Percentiles rank a stretch among this genome's conserved stretches.
phyloP scores from a whole-genome alignment of 2,888 invertebrate genomes.

The Lumbricus terrestris region DNA sequence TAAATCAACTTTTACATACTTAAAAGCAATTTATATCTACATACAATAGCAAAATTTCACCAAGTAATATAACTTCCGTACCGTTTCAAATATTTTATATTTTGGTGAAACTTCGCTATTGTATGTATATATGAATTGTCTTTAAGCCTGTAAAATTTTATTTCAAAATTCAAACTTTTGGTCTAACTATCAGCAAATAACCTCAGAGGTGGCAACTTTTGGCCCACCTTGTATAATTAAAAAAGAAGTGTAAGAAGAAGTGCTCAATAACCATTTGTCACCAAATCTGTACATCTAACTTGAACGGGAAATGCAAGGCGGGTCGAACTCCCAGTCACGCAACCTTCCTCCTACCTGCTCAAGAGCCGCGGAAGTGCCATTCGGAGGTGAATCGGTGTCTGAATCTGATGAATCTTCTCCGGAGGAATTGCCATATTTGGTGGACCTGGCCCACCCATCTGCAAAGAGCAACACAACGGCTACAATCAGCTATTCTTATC shows the following conservation, averaged over 20 bases:
- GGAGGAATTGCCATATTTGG: slow-evolving; percentile 25
- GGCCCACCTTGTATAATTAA: no score
- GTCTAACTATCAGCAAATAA: no score
- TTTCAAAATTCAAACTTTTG: no score
- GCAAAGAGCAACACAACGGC: not conserved
- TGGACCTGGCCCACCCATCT: not conserved
- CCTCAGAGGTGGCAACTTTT: no score
- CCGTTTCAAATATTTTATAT: no score
- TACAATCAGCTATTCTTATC: not conserved
- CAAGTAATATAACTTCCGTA: no score
- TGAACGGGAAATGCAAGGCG: not conserved
- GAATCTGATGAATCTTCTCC: slow-evolving; percentile 36
- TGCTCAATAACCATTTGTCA: not conserved
- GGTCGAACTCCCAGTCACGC: not conserved
- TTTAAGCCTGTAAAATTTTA: no score
- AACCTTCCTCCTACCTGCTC: not conserved
- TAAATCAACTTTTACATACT: no score
- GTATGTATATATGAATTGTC: no score
- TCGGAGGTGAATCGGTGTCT: slow-evolving; percentile 13
- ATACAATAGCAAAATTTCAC: no score
- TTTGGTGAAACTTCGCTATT: no score
- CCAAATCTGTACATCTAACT: not conserved
- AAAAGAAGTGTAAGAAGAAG: not conserved
- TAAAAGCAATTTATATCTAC: no score
- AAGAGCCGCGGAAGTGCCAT: not conserved